A percentile compares a stretch with the other conserved stretches of the same genome.
Evolutionary conservation across 1,140 invertebrate genomes (phyloP).

Genomic region (Heliconius hermathena): DNA sequence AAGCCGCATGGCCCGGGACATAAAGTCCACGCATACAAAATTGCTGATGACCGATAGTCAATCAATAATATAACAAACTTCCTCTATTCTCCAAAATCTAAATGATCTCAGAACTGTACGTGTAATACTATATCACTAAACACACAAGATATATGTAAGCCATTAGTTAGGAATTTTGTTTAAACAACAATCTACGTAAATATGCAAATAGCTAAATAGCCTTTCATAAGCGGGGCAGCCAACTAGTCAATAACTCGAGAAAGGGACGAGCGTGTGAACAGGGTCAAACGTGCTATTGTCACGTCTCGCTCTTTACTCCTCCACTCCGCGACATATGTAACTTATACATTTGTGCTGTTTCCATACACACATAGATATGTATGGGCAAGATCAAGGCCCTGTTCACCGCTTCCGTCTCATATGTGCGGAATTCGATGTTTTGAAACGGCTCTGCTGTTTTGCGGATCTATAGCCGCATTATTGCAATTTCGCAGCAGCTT

Average conservation of each 20-base stretch:
- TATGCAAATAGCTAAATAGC: constrained; percentile 56
- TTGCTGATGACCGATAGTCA: too few relatives aligned
- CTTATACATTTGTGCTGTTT: constrained; percentile 51
- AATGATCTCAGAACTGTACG: not conserved
- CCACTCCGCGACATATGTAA: constrained; percentile 59
- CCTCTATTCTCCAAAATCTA: not conserved
- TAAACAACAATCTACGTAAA: constrained; percentile 43
- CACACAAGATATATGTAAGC: constrained; percentile 24
- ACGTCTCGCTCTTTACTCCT: constrained; percentile 52
- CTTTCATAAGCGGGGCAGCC: constrained; percentile 60
- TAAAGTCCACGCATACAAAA: too few relatives aligned
- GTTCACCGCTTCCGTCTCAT: constrained; percentile 66
- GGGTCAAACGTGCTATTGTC: constrained; percentile 72
- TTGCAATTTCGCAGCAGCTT: constrained; percentile 56
- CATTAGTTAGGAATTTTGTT: constrained; percentile 42
- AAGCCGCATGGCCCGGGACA: too few relatives aligned
- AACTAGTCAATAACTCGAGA: constrained; percentile 72
- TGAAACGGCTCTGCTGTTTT: constrained; percentile 55
- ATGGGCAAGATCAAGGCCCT: constrained; percentile 67
- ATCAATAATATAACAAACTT: not conserved
- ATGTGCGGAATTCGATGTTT: constrained; percentile 59
- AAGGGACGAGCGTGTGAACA: constrained; percentile 74
- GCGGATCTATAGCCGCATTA: constrained; percentile 58
- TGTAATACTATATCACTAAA: constrained; percentile 13
- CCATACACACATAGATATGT: constrained; percentile 36